phyloP scores from a whole-genome alignment of 1,140 invertebrate species.

The Drosophila aff. region DNA sequence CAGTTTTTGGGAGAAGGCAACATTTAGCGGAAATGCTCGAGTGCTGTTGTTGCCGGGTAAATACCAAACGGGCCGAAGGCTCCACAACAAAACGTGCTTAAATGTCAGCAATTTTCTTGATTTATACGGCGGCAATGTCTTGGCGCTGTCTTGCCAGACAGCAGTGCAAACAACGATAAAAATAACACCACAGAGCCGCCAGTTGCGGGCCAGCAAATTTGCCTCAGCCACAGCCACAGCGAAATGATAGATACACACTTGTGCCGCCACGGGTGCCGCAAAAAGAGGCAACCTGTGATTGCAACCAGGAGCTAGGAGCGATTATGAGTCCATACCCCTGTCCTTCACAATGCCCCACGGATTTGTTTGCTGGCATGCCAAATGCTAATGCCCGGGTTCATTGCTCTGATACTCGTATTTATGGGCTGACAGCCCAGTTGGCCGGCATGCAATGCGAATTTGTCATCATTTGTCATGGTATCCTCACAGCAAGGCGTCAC shows the following conservation, averaged over 20 bases:
- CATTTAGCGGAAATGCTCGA: constrained; percentile 74
- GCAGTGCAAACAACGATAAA: constrained; percentile 63
- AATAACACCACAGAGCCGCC: constrained; percentile 41
- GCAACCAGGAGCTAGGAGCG: constrained; percentile 56
- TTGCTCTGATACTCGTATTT: constrained; percentile 73
- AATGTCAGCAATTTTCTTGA: constrained; percentile 83
- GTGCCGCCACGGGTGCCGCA: constrained; percentile 54
- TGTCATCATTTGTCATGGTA: constrained; percentile 75
- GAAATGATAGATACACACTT: constrained; percentile 78
- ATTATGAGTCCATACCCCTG: constrained; percentile 53
- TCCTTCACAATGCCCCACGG: constrained; percentile 21
- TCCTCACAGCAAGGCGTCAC: constrained; percentile 5
- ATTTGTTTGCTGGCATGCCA: constrained; percentile 37
- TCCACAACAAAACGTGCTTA: constrained; percentile 78
- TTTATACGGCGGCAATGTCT: constrained; percentile 78
- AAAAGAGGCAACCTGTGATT: constrained; percentile 45
- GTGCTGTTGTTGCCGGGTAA: constrained; percentile 66
- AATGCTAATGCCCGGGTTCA: constrained; percentile 50
- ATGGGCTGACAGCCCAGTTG: constrained; percentile 45
- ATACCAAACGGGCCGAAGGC: constrained; percentile 56
- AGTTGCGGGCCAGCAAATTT: constrained; percentile 47
- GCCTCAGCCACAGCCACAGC: constrained; percentile 29
- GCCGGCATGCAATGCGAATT: constrained; percentile 63
- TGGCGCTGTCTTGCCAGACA: constrained; percentile 70
- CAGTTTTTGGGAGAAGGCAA: constrained; percentile 62